Evolutionary conservation across 1,140 invertebrate species (phyloP).

Genomic region (Ridgeia piscesae): DNA sequence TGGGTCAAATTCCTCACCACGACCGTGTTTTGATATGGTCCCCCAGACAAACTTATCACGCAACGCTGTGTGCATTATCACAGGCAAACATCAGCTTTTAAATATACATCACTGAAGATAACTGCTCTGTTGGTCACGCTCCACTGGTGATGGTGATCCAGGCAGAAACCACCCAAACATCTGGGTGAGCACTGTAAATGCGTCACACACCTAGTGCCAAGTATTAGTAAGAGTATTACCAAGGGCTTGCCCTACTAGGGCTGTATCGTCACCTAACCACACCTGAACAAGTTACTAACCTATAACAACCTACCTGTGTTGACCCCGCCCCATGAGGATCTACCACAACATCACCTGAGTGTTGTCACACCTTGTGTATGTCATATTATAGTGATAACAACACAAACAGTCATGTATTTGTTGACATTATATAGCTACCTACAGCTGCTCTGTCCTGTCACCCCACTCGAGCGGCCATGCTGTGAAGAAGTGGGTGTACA

Average conservation of each 20-base stretch:
- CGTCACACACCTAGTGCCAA: not conserved
- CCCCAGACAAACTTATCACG: not conserved
- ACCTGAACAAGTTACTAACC: not conserved
- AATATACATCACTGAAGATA: not conserved
- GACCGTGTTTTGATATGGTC: not conserved
- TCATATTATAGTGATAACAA: constrained; percentile 8
- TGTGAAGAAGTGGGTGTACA: not conserved
- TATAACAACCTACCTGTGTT: not conserved
- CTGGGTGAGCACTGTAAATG: not conserved
- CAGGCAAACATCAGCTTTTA: not conserved
- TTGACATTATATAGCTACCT: not conserved
- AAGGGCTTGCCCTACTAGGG: too few species aligned
- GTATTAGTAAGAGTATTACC: too few species aligned
- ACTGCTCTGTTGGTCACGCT: not conserved
- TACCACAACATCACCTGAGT: not conserved
- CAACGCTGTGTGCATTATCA: not conserved
- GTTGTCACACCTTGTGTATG: not conserved
- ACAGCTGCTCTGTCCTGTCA: not conserved
- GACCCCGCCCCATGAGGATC: not conserved
- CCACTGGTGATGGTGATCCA: not conserved
- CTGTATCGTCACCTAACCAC: not conserved
- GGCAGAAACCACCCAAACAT: not conserved
- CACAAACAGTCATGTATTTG: not conserved
- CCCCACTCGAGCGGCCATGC: not conserved
- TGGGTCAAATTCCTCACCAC: not conserved